phyloP scores from a whole-genome alignment of 2,888 invertebrate species.

The Ischnura elegans region DNA sequence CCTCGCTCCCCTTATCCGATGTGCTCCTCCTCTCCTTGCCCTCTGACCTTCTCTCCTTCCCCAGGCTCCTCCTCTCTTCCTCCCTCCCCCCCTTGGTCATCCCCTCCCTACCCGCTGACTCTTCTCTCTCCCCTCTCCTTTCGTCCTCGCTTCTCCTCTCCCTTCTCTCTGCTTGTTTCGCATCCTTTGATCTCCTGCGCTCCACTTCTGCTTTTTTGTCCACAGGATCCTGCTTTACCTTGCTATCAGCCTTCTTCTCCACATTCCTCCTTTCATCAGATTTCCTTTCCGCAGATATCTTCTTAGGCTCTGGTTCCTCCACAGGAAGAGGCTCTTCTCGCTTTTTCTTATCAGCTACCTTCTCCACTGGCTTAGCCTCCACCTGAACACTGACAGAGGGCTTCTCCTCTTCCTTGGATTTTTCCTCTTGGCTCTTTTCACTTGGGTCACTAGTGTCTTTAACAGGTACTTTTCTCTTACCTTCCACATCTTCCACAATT shows the following conservation, averaged over 20 bases:
- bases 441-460: slow-evolving; percentile 57
- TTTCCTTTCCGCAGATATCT: slow-evolving; percentile 69
- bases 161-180: slow-evolving; percentile 66
- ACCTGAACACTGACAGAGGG: slow-evolving; percentile 69
- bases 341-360: slow-evolving; percentile 70
- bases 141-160: slow-evolving; percentile 67
- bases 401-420: slow-evolving; percentile 72
- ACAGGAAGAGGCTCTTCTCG: slow-evolving; percentile 70
- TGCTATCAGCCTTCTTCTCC: slow-evolving; percentile 70
- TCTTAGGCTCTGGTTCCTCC: slow-evolving; percentile 69
- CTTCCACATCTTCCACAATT: not conserved
- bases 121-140: slow-evolving; percentile 69
- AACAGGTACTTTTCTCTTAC: slow-evolving; percentile 69
- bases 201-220: slow-evolving; percentile 69
- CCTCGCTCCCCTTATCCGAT: slow-evolving; percentile 61
- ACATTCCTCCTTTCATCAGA: slow-evolving; percentile 69
- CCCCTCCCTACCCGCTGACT: slow-evolving; percentile 72
- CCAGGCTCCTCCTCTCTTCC: slow-evolving; percentile 70
- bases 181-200: slow-evolving; percentile 69
- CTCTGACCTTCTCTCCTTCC: slow-evolving; percentile 68
- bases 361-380: slow-evolving; percentile 69
- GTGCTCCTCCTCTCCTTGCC: slow-evolving; percentile 70
- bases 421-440: slow-evolving; percentile 71
- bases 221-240: slow-evolving; percentile 70
- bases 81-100: slow-evolving; percentile 72